These are phyloP conservation scores for Hippocampus zosterae DNA, from an alignment of 2,113 vertebrate genomes.

Conservation along the genomic window DNA sequence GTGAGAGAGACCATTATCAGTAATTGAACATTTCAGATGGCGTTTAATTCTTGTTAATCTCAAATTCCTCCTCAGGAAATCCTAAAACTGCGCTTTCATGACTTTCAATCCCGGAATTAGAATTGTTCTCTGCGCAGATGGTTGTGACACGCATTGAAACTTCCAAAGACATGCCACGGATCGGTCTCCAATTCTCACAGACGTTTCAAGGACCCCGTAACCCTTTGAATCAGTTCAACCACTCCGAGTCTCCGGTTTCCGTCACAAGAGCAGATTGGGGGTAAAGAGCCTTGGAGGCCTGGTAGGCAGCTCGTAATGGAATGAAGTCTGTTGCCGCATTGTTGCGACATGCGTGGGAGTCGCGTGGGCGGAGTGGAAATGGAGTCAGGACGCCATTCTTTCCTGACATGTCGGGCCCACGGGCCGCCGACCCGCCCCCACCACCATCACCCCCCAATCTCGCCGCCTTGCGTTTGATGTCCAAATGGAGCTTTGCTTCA, in stretches of 20 bases:
- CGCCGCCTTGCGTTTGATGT: conserved; percentile 55
- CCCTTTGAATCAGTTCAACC: conserved; percentile 56
- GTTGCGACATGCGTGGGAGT: conserved; percentile 64
- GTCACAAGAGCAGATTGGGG: conserved; percentile 56
- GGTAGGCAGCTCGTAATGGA: conserved; percentile 33
- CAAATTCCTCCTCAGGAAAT: background rate
- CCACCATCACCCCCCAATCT: conserved; percentile 45
- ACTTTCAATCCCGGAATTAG: background rate
- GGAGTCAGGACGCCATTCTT: conserved; percentile 53
- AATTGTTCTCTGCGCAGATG: background rate
- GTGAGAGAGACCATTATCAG: background rate
- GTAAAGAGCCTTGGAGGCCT: conserved; percentile 49
- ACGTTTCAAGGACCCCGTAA: conserved; percentile 43
- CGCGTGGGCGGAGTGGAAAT: conserved; percentile 54
- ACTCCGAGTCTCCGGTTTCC: conserved; percentile 52
- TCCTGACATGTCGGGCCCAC: conserved; percentile 57
- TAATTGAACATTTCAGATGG: background rate
- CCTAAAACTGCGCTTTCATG: conserved; percentile 4
- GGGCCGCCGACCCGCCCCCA: conserved; percentile 43
- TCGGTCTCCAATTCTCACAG: conserved; percentile 37
- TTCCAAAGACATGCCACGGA: conserved; percentile 37
- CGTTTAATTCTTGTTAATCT: background rate
- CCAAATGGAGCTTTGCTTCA: conserved; percentile 59
- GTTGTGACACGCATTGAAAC: conserved; percentile 17
- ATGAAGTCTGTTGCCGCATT: conserved; percentile 61